Evolutionary conservation across 2,888 invertebrate genomes (phyloP).

Genomic region (Muschampia staudingeri): DNA sequence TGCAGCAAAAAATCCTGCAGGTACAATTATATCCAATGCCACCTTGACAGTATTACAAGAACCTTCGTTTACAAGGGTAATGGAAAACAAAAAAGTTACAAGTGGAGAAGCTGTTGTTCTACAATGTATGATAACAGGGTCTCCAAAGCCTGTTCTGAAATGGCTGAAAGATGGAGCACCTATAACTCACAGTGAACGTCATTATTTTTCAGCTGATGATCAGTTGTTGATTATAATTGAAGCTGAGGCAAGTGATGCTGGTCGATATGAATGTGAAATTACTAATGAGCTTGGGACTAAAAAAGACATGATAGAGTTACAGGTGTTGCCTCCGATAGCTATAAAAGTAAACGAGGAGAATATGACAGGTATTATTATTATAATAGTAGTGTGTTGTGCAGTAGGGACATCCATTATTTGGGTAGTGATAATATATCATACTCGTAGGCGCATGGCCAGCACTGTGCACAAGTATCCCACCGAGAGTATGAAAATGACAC

Average conservation of each 20-base stretch:
- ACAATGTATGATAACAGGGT: conserved; percentile 97
- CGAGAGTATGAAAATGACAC: conserved; percentile 88
- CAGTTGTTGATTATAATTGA: conserved; percentile 97
- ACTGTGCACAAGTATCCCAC: conserved; percentile 87
- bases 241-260: conserved; percentile 95
- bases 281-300: conserved; percentile 96
- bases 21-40: conserved; percentile 96
- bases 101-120: conserved; percentile 97
- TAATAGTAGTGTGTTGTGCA: conserved; percentile 97
- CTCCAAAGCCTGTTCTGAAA: conserved; percentile 95
- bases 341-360: conserved; percentile 93
- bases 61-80: conserved; percentile 96
- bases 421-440: conserved; percentile 98
- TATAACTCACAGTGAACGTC: conserved; percentile 94
- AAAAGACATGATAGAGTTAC: conserved; percentile 93
- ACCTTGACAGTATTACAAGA: conserved; percentile 96
- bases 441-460: conserved; percentile 93
- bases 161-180: conserved; percentile 97
- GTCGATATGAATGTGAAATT: conserved; percentile 91
- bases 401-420: conserved; percentile 98
- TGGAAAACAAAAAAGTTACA: conserved; percentile 96
- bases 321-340: conserved; percentile 92
- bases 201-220: conserved; percentile 97
- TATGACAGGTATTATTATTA: conserved; percentile 97
- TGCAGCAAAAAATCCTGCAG: conserved; percentile 97